Evolutionary conservation across 2,888 invertebrate species (phyloP).

Genomic region (Callyntrura sp.): DNA sequence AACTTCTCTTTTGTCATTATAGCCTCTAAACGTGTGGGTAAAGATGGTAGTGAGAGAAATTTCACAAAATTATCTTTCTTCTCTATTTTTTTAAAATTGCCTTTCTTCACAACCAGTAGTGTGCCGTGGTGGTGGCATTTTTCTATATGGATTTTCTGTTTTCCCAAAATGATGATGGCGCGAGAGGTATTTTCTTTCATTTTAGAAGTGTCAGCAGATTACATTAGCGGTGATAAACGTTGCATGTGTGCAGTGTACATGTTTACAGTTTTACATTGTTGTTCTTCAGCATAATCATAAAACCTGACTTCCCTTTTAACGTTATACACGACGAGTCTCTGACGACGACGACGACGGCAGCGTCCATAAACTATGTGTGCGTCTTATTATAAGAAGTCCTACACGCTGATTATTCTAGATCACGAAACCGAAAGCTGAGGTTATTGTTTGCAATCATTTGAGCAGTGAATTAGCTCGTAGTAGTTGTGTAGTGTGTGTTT

Average conservation of each 20-base stretch:
- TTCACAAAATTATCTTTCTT: neutral
- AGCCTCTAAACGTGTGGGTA: neutral
- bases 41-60: neutral
- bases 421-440: conserved; percentile 79
- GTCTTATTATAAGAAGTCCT: conserved; percentile 15
- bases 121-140: too few species aligned
- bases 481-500: too few species aligned
- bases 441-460: conserved; percentile 54
- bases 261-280: conserved; percentile 28
- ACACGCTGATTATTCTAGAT: conserved; percentile 78
- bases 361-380: conserved; percentile 33
- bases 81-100: neutral
- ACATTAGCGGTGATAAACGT: conserved; percentile 11
- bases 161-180: conserved; percentile 8
- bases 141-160: too few species aligned
- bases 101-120: too few species aligned
- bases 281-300: conserved; percentile 39
- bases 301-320: conserved; percentile 71
- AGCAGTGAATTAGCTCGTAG: conserved; percentile 4
- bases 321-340: conserved; percentile 51
- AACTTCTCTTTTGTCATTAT: neutral
- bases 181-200: conserved; percentile 16
- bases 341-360: too few species aligned
- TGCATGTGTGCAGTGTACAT: neutral
- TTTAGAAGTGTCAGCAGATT: neutral